These are phyloP conservation scores for Suncus etruscus DNA, from an alignment of 2,113 vertebrate genomes.

Conservation along the genomic window DNA sequence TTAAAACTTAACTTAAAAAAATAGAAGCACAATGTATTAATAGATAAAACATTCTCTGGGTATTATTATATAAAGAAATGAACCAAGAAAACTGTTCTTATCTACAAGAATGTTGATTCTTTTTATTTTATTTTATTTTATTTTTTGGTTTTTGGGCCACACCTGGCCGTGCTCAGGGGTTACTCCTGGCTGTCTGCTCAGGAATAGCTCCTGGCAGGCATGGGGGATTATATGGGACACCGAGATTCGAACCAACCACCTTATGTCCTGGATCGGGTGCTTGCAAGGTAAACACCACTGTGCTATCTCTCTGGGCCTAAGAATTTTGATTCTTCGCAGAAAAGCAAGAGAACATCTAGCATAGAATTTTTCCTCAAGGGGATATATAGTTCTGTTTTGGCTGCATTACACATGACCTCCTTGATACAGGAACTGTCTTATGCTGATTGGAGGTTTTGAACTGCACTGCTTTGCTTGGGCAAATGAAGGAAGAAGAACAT, in stretches of 20 bases:
- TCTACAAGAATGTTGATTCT: not conserved
- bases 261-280: too few species aligned
- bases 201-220: too few species aligned
- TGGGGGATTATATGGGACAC: too few species aligned
- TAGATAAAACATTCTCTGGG: not conserved
- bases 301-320: too few species aligned
- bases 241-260: too few species aligned
- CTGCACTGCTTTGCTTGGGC: not conserved
- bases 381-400: not conserved
- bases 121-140: too few species aligned
- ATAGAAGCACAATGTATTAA: not conserved
- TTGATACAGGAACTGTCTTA: rapidly evolving
- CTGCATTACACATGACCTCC: not conserved
- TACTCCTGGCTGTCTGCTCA: too few species aligned
- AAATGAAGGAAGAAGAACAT: not conserved
- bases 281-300: too few species aligned
- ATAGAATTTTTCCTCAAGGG: not conserved
- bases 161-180: too few species aligned
- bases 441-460: not conserved
- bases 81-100: not conserved
- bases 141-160: too few species aligned
- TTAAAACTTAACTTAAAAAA: not conserved
- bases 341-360: not conserved
- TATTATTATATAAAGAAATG: not conserved
- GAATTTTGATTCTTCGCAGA: slow-evolving; percentile 2